These are phyloP conservation scores for Lithobates pipiens DNA, from an alignment of 2,797 vertebrate species.

Conservation along the genomic window DNA sequence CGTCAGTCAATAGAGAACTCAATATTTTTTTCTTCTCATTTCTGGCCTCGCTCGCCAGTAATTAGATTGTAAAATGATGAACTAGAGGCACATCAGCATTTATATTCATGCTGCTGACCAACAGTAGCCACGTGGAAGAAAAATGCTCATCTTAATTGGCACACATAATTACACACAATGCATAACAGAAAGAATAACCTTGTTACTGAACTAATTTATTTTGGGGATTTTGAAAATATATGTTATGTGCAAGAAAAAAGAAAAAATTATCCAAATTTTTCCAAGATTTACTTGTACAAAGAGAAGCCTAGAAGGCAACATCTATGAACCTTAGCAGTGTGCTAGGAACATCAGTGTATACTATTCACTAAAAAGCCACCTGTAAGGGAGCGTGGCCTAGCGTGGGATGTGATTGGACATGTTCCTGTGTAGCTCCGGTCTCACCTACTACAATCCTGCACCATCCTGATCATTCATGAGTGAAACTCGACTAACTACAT, in stretches of 20 bases:
- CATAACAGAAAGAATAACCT: constrained; percentile 47
- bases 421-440: too few relatives aligned
- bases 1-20: constrained; percentile 65
- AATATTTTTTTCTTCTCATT: constrained; percentile 63
- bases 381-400: too few relatives aligned
- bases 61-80: constrained; percentile 68
- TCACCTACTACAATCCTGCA: too few relatives aligned
- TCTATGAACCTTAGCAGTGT: too few relatives aligned
- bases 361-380: too few relatives aligned
- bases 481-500: too few relatives aligned
- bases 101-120: constrained; percentile 64
- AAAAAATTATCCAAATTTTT: background rate
- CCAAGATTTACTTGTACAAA: background rate
- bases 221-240: background rate
- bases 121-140: constrained; percentile 63
- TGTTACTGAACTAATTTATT: constrained; percentile 39
- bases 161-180: constrained; percentile 58
- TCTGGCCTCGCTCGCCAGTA: constrained; percentile 62
- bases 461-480: too few relatives aligned
- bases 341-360: too few relatives aligned
- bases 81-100: constrained; percentile 62
- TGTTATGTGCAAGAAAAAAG: background rate
- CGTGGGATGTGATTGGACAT: too few relatives aligned
- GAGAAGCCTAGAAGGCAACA: too few relatives aligned
- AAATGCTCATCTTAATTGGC: constrained; percentile 64